Conservation (phyloP, 2,797 vertebrate genomes). For the Brachymystax lenok region DNA sequence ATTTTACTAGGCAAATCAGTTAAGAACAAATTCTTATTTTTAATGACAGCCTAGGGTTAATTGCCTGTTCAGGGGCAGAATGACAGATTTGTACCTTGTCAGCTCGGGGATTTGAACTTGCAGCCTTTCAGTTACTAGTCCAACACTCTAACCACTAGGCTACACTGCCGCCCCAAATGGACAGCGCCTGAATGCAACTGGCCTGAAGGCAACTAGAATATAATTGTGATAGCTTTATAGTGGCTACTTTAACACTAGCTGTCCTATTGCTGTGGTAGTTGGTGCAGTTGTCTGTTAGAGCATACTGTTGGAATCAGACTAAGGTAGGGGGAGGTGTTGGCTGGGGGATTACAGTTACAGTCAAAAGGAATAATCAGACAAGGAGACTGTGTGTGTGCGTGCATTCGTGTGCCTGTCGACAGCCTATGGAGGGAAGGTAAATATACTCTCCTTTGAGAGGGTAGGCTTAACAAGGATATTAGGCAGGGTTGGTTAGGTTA, state of each 20-base stretch:
- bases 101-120: no score
- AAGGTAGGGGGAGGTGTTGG: not conserved
- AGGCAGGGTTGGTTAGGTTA: not conserved
- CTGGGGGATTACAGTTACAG: no score
- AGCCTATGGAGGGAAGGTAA: slow-evolving; percentile 22
- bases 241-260: slow-evolving; percentile 10
- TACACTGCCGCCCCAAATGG: no score
- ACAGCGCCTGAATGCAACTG: slow-evolving; percentile 51
- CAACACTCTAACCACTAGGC: no score
- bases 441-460: slow-evolving; percentile 20
- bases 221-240: not conserved
- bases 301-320: not conserved
- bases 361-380: no score
- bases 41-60: no score
- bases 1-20: no score
- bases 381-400: slow-evolving; percentile 10
- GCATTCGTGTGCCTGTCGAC: slow-evolving; percentile 29
- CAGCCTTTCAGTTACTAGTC: no score
- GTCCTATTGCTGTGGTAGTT: not conserved
- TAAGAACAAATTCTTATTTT: no score
- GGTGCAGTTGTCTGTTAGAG: not conserved
- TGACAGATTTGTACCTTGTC: no score
- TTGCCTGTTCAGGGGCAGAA: no score
- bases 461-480: not conserved
- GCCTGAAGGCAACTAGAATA: slow-evolving; percentile 33